Conservation (phyloP, 1,140 invertebrate species). For the Zophobas atratus region DNA sequence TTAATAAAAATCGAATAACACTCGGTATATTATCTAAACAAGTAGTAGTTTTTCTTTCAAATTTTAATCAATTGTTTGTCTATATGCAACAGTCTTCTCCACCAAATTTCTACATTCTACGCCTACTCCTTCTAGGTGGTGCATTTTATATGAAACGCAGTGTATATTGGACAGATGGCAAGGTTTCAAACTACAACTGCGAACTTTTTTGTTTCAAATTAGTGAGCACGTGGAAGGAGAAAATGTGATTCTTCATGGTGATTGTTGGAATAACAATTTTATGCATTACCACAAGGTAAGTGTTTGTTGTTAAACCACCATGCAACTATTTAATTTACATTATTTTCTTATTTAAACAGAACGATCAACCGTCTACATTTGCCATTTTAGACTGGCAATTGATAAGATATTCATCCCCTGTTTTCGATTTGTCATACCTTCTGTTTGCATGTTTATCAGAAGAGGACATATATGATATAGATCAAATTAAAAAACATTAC, state of each 20-base stretch:
- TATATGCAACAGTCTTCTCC: too few species aligned
- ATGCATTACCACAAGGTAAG: conserved; percentile 54
- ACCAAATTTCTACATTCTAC: too few species aligned
- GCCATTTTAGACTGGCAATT: neutral
- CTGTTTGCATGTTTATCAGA: neutral
- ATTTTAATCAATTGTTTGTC: too few species aligned
- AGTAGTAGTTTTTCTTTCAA: too few species aligned
- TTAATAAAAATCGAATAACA: too few species aligned
- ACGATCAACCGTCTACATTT: neutral
- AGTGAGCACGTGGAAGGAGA: neutral
- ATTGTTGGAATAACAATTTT: conserved; percentile 61
- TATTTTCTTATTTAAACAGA: neutral
- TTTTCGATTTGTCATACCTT: neutral
- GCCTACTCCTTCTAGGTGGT: too few species aligned
- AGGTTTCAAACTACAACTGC: neutral
- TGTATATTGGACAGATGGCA: conserved; percentile 47
- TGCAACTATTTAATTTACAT: neutral
- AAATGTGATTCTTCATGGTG: conserved; percentile 57
- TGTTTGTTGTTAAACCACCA: neutral
- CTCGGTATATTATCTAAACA: too few species aligned
- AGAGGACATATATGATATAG: neutral
- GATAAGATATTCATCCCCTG: neutral
- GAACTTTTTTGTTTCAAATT: neutral
- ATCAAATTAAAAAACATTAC: neutral
- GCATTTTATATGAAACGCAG: too few species aligned